Evolutionary conservation across 2,113 vertebrate genomes (phyloP), one percentile per base, ranked within the genome.

Genomic region (Cathartes aura): DNA sequence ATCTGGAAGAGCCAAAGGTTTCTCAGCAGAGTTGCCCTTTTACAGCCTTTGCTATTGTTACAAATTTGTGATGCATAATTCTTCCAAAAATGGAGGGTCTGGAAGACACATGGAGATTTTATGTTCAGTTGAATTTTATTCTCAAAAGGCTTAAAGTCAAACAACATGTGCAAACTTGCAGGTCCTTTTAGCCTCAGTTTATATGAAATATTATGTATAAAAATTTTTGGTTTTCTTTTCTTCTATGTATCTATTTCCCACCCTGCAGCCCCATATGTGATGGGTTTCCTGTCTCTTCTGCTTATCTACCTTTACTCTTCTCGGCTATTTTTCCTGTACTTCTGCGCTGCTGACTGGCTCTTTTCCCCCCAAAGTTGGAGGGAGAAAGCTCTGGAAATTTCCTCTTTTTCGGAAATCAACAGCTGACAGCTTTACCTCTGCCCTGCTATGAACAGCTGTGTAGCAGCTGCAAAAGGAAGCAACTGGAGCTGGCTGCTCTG

Each of bases 251-350:
- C 7, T 78, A 24, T 59, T 56, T 66, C 23, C 23, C 9, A 43
- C 19, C 21, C 11, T 58, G 16, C 0, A 1, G 40, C 16, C 12
- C 3, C 7, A 4, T 11, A 6, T 38, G 4, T 30, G 14, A 15
- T 59, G 6, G 9, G 7, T 94, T 92, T 87, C 20, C 45, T 72
- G 22, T 79, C 6, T 78, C 18, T 87, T 76, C 14, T 89, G 10
- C 47, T 56, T 9, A 15, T 45, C 18, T 67, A 8, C 15, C 16
- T 63, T 63, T 48, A 6, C 6, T 38, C 32, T 68, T 81, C 30
- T 58, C 8, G 18, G 14, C 12, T 93, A 4, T 71, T 59, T 82
- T 87, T 84, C 20, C 34, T 50, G 48, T 17, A 32, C 20, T 59
- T 74, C 15, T 70, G 8, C 11, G 16, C 8, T 78, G 17, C 9